Conservation (phyloP, 2,888 invertebrate species). For the Ennomos fuscantarius region DNA sequence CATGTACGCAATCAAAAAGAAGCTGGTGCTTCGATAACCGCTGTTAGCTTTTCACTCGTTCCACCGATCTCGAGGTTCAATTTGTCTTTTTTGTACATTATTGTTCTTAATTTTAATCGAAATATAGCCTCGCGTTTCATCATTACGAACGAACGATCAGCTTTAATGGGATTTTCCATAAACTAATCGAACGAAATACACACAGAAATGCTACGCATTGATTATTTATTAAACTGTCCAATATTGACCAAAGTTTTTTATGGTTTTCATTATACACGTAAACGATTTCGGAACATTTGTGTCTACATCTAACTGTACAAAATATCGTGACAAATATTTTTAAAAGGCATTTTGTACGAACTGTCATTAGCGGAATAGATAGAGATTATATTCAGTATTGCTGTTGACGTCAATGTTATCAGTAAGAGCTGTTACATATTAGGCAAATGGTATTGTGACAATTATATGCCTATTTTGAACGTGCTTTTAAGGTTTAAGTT, state of each 20-base stretch:
- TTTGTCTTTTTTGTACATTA: constrained; percentile 23
- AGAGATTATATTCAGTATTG: constrained; percentile 18
- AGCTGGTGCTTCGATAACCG: not conserved
- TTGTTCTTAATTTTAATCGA: constrained; percentile 29
- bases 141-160: not conserved
- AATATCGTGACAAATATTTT: not conserved
- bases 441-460: not conserved
- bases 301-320: not conserved
- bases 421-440: not conserved
- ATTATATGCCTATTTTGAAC: not conserved
- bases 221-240: too few relatives aligned
- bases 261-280: too few relatives aligned
- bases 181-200: too few relatives aligned
- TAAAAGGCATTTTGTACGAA: too few relatives aligned
- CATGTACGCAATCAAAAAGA: too few relatives aligned
- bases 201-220: too few relatives aligned
- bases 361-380: constrained; percentile 11
- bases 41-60: constrained; percentile 21
- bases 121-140: constrained; percentile 24
- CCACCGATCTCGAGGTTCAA: constrained; percentile 26
- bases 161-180: too few relatives aligned
- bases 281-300: not conserved
- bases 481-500: not conserved
- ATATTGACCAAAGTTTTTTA: too few relatives aligned
- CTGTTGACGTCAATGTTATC: constrained; percentile 21